Percentiles rank a stretch among this genome's conserved stretches.
Evolutionary conservation across 2,888 invertebrate species (phyloP).

Genomic region (Spisula solida): DNA sequence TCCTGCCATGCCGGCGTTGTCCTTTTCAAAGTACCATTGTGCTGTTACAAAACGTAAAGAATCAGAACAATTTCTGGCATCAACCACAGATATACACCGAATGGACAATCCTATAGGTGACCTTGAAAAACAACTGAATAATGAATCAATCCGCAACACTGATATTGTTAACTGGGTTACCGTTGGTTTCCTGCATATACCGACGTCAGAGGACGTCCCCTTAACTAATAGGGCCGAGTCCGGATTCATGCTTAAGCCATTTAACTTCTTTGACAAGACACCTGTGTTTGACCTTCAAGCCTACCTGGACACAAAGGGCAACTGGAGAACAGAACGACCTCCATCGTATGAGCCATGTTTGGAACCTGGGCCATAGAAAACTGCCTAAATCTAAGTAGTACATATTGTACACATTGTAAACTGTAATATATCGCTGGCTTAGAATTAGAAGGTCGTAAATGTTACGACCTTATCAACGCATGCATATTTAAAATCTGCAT

Average conservation of each 20-base stretch:
- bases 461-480: too few species aligned
- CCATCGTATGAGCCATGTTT: constrained; percentile 48
- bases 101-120: constrained; percentile 57
- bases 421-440: too few species aligned
- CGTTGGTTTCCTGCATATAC: constrained; percentile 76
- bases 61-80: constrained; percentile 67
- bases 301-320: constrained; percentile 54
- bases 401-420: too few species aligned
- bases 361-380: constrained; percentile 23
- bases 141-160: constrained; percentile 70
- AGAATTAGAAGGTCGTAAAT: too few species aligned
- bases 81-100: constrained; percentile 55
- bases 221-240: constrained; percentile 72
- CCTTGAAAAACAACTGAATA: constrained; percentile 69
- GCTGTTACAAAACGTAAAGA: constrained; percentile 75
- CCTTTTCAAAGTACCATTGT: constrained; percentile 76
- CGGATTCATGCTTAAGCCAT: constrained; percentile 74
- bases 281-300: constrained; percentile 73
- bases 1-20: constrained; percentile 69
- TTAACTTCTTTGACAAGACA: constrained; percentile 76
- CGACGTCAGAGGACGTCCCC: constrained; percentile 74
- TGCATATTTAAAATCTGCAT: too few species aligned
- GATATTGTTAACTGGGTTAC: constrained; percentile 76
- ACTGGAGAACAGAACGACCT: constrained; percentile 48
- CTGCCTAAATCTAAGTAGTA: too few species aligned